Evolutionary conservation across 2,113 vertebrate genomes (phyloP), one percentile per base, ranked within the genome.

Genomic region (Dendrocopos noguchii): DNA sequence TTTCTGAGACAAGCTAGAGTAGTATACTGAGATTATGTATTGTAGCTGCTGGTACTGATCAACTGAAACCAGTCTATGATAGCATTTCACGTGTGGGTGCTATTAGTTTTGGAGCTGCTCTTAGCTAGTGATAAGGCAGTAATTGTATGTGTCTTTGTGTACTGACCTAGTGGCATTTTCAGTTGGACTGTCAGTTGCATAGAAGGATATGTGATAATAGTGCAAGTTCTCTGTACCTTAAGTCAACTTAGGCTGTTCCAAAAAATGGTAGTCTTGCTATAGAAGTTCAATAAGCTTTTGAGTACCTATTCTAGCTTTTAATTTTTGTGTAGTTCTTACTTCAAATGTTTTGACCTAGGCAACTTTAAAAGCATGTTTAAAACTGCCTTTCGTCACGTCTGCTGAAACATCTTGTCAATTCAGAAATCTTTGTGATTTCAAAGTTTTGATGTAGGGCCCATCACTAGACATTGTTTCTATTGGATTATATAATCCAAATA

Each of bases 381-480:
- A 68, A 50, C 25, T 4, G 5, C 19, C 2, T 88, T 78, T 82
- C 22, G 9, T 81, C 39, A 6, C 44, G 15, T 44, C 34, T 81
- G 42, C 78, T 68, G 57, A 82, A 88, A 87, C 39, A 2, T 36
- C 21, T 44, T 70, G 4, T 73, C 46, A 28, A 0, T 80, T 34
- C 33, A 73, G 70, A 55, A 68, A 15, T 72, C 25, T 71, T 65
- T 73, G 22, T 52, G 22, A 52, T 52, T 52, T 25, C 22, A 52
- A 25, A 1, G 1, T 71, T 72, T 68, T 84, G 15, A 15, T 21
- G 1, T 61, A 24, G 25, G 21, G 10, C n/a, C 8, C 1, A 1
- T 46, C 89, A 36, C 53, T 73, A 61, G 60, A 53, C 8, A 27
- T 47, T 52, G 50, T 77, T 79, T 86, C 21, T 33, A 3, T 31